phyloP scores from a whole-genome alignment of 1,140 invertebrate species.

The Delia radicum region DNA sequence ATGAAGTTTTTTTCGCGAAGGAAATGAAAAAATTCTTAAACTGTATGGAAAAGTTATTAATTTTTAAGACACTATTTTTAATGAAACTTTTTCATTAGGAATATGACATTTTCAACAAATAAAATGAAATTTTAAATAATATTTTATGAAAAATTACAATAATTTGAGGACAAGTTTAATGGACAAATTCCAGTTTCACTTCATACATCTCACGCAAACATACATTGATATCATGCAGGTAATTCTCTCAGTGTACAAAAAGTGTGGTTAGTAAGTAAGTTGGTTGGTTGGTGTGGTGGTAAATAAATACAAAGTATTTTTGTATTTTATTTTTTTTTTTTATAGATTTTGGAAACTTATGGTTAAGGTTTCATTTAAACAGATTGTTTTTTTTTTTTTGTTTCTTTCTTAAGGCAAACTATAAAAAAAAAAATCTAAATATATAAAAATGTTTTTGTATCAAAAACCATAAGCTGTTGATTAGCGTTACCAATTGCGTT shows the following conservation, averaged over 20 bases:
- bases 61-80: too few relatives aligned
- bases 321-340: too few relatives aligned
- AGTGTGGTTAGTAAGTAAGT: neutral
- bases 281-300: neutral
- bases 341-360: neutral
- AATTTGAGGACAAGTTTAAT: neutral
- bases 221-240: too few relatives aligned
- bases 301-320: neutral
- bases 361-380: neutral
- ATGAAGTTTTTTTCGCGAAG: too few relatives aligned
- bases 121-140: too few relatives aligned
- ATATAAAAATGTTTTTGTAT: neutral
- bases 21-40: too few relatives aligned
- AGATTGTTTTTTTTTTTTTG: neutral
- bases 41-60: too few relatives aligned
- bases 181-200: too few relatives aligned
- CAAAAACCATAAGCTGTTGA: constrained; percentile 23
- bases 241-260: neutral
- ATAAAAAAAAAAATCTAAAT: neutral
- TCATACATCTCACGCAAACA: too few relatives aligned
- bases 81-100: too few relatives aligned
- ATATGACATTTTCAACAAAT: too few relatives aligned
- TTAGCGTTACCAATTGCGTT: constrained; percentile 25
- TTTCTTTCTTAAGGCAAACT: neutral
- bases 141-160: too few relatives aligned